These are phyloP conservation scores for Dryoscopus gambensis DNA, from an alignment of 2,113 vertebrate species.

Conservation along the genomic window DNA sequence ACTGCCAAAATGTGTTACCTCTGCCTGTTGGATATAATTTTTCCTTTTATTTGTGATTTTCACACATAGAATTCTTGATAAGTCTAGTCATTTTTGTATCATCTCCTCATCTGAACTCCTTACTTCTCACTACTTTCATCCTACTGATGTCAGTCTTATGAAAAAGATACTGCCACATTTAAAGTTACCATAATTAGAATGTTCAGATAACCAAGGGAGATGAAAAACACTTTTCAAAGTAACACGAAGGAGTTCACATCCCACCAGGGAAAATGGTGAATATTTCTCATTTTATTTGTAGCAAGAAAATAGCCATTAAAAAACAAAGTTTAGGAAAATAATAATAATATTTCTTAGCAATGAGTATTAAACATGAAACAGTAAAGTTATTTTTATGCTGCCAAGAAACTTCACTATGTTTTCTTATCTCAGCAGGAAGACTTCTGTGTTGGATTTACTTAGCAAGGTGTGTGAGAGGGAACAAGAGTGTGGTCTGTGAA, in stretches of 20 bases:
- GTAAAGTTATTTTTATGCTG: not conserved
- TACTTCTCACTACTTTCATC: not conserved
- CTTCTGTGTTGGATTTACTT: not conserved
- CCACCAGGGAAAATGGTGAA: not conserved
- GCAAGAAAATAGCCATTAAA: not conserved
- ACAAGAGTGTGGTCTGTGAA: not conserved
- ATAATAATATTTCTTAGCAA: not conserved
- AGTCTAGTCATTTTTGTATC: not conserved
- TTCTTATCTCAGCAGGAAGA: not conserved
- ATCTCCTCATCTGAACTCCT: not conserved
- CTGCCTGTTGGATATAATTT: not conserved
- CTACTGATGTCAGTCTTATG: not conserved
- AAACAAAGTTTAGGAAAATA: not conserved
- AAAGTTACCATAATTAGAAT: not conserved
- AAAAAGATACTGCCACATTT: not conserved
- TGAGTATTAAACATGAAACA: not conserved
- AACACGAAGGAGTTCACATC: not conserved
- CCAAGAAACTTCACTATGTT: not conserved
- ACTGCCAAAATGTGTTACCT: not conserved
- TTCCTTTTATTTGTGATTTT: not conserved
- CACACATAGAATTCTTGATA: not conserved
- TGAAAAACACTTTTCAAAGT: conserved; percentile 4
- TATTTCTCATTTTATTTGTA: not conserved
- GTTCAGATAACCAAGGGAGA: not conserved
- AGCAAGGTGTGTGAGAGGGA: not conserved